phyloP scores from a whole-genome alignment of 2,888 invertebrate species.

The Druceiella hillmani region DNA sequence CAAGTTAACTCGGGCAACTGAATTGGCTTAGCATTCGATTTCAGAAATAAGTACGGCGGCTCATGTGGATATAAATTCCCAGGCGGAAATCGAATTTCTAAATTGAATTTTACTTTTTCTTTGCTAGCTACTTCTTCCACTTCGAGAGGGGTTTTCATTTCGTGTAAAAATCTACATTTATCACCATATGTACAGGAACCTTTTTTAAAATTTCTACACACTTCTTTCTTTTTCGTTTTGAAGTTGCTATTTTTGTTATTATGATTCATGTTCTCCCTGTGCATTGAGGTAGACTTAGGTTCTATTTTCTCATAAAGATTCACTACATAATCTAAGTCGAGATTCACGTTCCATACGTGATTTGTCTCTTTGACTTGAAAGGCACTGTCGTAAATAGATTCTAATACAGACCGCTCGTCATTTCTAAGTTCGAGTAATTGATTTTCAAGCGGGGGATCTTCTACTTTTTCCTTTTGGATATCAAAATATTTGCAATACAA shows the following conservation, averaged over 20 bases:
- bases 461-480: constrained; percentile 35
- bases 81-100: constrained; percentile 71
- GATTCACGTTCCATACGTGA: constrained; percentile 62
- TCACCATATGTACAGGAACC: constrained; percentile 68
- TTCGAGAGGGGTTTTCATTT: constrained; percentile 37
- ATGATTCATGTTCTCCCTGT: constrained; percentile 38
- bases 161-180: constrained; percentile 71
- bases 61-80: constrained; percentile 69
- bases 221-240: constrained; percentile 50
- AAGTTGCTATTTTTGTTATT: constrained; percentile 32
- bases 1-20: constrained; percentile 59
- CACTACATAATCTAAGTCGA: constrained; percentile 63
- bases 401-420: constrained; percentile 69
- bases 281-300: constrained; percentile 34
- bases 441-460: constrained; percentile 39
- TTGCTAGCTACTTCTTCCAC: constrained; percentile 30
- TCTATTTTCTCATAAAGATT: constrained; percentile 50
- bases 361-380: constrained; percentile 66
- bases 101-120: constrained; percentile 50
- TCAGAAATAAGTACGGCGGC: constrained; percentile 65
- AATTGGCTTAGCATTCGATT: constrained; percentile 51
- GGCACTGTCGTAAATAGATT: constrained; percentile 69
- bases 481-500: constrained; percentile 68
- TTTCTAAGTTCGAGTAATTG: constrained; percentile 59
- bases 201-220: constrained; percentile 58